A percentile compares a stretch with the other conserved stretches of the same genome.
Conservation (phyloP, 1,140 invertebrate species). For the Trachymyrmex cornetzi region DNA sequence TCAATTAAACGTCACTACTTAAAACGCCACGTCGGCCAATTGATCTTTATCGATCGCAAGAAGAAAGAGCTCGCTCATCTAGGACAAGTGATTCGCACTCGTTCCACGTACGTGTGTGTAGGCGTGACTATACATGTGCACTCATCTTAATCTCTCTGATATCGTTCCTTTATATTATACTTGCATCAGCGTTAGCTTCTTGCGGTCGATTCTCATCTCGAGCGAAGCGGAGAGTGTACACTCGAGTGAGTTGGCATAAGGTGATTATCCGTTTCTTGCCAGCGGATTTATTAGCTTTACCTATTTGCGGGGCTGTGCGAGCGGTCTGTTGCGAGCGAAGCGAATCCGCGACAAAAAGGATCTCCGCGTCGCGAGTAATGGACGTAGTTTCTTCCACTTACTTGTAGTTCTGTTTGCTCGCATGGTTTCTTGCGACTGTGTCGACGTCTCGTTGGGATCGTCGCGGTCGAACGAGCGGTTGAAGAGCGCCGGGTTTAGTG, state of each 20-base stretch:
- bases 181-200: conserved; percentile 20
- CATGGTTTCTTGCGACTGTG: conserved; percentile 49
- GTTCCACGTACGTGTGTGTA: conserved; percentile 24
- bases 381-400: conserved; percentile 57
- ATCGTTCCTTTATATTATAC: conserved; percentile 44
- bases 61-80: conserved; percentile 1
- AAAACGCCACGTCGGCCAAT: not conserved
- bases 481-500: conserved; percentile 38
- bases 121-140: conserved; percentile 16
- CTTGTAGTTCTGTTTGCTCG: conserved; percentile 52
- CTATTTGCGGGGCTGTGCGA: conserved; percentile 28
- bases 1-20: conserved; percentile 14
- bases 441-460: conserved; percentile 53
- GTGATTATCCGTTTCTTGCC: conserved; percentile 67
- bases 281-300: conserved; percentile 71
- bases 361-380: conserved; percentile 54
- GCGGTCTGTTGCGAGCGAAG: conserved; percentile 36
- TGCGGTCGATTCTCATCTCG: conserved; percentile 35
- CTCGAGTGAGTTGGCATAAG: conserved; percentile 59
- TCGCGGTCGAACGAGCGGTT: conserved; percentile 33
- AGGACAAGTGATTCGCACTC: conserved; percentile 31
- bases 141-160: conserved; percentile 56
- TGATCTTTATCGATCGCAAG: conserved; percentile 33
- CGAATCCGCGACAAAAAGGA: conserved; percentile 57
- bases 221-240: not conserved